These are phyloP conservation scores for Natrix natrix DNA, from an alignment of 2,797 vertebrate genomes.

Conservation along the genomic window DNA sequence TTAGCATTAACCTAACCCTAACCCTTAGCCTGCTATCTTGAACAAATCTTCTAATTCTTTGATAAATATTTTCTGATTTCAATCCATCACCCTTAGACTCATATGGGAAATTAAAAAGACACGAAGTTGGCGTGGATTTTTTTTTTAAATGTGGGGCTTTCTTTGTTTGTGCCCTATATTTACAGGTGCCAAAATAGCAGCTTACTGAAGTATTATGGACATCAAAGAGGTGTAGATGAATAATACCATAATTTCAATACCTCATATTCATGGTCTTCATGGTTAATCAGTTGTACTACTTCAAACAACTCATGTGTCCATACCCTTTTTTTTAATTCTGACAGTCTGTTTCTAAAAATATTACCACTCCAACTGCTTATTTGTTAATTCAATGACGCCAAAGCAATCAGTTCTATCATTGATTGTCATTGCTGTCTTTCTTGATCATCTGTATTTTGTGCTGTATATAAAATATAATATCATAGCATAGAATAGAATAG, in stretches of 20 bases:
- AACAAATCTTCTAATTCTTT: not conserved
- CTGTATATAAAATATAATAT: not conserved
- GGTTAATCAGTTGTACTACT: not conserved
- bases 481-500: no score
- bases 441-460: not conserved
- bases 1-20: not conserved
- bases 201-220: not conserved
- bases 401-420: not conserved
- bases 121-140: not conserved
- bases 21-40: no score
- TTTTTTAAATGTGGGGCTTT: not conserved
- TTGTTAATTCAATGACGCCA: not conserved
- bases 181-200: not conserved
- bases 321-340: not conserved
- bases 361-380: not conserved
- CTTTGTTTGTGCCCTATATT: not conserved
- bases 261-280: not conserved
- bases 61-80: not conserved
- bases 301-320: not conserved
- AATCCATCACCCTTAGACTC: not conserved
- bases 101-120: not conserved
- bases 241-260: not conserved
- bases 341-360: not conserved
- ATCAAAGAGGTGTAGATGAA: not conserved
- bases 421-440: not conserved